Evolutionary conservation across 1,140 invertebrate species (phyloP).

Genomic region (Platyura marginata): DNA sequence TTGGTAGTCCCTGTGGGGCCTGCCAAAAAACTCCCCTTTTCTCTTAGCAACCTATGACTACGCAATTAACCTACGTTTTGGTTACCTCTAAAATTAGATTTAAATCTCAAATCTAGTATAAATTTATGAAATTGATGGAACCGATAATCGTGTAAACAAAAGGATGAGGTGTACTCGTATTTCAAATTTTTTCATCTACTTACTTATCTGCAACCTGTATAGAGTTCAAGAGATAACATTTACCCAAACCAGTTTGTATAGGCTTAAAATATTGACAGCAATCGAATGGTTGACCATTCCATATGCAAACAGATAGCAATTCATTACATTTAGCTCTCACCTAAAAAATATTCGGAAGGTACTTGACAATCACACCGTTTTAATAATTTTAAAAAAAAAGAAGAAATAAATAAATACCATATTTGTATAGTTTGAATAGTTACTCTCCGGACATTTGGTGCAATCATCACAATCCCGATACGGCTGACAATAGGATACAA

Average conservation of each 20-base stretch:
- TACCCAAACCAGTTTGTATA: constrained; percentile 28
- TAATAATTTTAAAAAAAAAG: neutral
- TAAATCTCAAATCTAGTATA: too few species aligned
- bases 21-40: too few species aligned
- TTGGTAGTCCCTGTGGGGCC: too few species aligned
- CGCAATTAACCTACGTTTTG: too few species aligned
- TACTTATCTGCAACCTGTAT: constrained; percentile 18
- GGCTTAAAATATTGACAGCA: constrained; percentile 31
- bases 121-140: too few species aligned
- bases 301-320: constrained; percentile 24
- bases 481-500: neutral
- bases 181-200: constrained; percentile 2
- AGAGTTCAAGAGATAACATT: constrained; percentile 31
- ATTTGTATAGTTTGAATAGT: neutral
- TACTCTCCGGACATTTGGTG: neutral
- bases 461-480: neutral
- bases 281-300: constrained; percentile 26
- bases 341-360: neutral
- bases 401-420: neutral
- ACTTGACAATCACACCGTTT: neutral
- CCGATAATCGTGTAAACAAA: too few species aligned
- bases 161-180: too few species aligned
- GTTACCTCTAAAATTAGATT: too few species aligned
- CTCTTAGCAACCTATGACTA: too few species aligned
- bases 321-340: constrained; percentile 19